Evolutionary conservation across 1,140 invertebrate genomes (phyloP).

Genomic region (Delia radicum): DNA sequence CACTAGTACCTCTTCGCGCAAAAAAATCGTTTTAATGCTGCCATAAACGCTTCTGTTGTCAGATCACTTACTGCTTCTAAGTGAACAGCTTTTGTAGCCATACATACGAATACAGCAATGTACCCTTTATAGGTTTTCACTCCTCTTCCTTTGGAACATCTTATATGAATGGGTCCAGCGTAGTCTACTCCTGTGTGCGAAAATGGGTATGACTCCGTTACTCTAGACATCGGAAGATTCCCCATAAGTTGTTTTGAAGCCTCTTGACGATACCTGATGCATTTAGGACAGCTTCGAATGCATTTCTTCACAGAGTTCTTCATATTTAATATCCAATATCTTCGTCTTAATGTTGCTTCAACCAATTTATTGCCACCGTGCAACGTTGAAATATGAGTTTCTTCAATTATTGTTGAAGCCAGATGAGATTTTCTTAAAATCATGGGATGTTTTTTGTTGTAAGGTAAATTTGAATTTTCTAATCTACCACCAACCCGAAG

Average conservation of each 20-base stretch:
- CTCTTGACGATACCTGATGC: conserved; percentile 13
- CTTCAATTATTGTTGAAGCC: neutral
- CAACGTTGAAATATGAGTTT: neutral
- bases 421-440: neutral
- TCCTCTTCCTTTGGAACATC: conserved; percentile 28
- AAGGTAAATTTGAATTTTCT: conserved; percentile 20
- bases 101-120: conserved; percentile 37
- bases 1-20: conserved; percentile 35
- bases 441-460: neutral
- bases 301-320: conserved; percentile 2
- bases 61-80: conserved; percentile 36
- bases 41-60: conserved; percentile 37
- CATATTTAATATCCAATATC: conserved; percentile 23
- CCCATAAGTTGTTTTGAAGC: conserved; percentile 16
- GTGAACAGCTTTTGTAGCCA: conserved; percentile 39
- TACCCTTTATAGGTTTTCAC: conserved; percentile 32
- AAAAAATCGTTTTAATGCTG: conserved; percentile 37
- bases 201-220: conserved; percentile 31
- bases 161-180: conserved; percentile 35
- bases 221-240: neutral
- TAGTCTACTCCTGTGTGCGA: conserved; percentile 35
- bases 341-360: neutral
- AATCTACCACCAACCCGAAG: conserved; percentile 38
- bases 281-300: neutral
- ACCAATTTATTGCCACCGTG: conserved; percentile 21